A percentile compares a stretch with the other conserved stretches of the same genome.
Evolutionary conservation across 2,113 vertebrate species (phyloP).

Genomic region (Erpornis zantholeuca): DNA sequence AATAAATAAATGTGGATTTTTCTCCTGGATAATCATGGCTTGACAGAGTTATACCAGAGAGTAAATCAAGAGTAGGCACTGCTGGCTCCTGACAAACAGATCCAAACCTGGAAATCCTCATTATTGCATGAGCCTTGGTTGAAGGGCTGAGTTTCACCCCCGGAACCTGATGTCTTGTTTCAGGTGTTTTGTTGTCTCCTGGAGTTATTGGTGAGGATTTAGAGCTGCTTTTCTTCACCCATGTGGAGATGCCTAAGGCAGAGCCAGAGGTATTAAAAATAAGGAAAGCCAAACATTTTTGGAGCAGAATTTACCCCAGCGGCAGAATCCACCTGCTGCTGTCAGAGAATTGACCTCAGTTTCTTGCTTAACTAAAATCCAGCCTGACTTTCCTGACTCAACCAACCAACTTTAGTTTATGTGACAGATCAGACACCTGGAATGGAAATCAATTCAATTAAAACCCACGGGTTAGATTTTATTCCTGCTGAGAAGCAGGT

Average conservation of each 20-base stretch:
- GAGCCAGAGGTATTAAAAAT: not conserved
- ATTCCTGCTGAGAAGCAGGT: not conserved
- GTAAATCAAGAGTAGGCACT: not conserved
- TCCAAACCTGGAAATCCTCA: not conserved
- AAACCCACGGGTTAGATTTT: not conserved
- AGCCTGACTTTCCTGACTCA: no score
- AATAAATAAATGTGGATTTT: not conserved
- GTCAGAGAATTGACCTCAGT: rapidly evolving
- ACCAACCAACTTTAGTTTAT: not conserved
- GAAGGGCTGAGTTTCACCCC: not conserved
- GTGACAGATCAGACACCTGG: rapidly evolving
- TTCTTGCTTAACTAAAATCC: not conserved
- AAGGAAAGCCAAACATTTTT: not conserved
- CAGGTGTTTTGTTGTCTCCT: not conserved
- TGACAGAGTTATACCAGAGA: not conserved
- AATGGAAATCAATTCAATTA: not conserved
- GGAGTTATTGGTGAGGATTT: not conserved
- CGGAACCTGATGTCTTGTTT: not conserved
- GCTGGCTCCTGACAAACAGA: not conserved
- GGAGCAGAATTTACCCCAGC: not conserved
- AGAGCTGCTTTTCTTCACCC: not conserved
- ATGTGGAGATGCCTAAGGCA: rapidly evolving
- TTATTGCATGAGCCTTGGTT: not conserved
- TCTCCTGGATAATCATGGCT: not conserved
- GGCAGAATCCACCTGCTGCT: no score